Base-by-base conservation (phyloP, 2,888 invertebrate species). In the Stenichneumon culpator region DNA sequence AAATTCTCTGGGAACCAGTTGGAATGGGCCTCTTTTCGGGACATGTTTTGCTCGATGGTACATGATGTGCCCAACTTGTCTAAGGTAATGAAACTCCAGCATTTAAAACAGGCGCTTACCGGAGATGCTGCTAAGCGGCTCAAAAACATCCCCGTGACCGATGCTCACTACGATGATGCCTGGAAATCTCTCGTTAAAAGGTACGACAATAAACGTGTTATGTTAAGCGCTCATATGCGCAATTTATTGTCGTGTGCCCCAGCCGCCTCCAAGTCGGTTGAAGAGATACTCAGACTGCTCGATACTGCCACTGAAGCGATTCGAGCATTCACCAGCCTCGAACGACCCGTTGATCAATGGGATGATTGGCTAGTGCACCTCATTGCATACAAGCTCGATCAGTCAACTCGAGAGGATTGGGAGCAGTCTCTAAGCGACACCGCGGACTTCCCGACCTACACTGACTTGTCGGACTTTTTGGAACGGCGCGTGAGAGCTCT, bases 1-100 rank as follows among this genome's bases (percentile, higher is more conserved):
- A 50, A 72, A 22, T 72, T 72, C n/a, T 72, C 72, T 5, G 72
- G 72, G n/a, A 28, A 72, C 57, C 72, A 72, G n/a, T 6, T 28
- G 7, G 28, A 72, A 16, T 72, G 72, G 28, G 72, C 52, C 5
- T 52, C 72, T 0, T 72, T 72, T 22, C 50, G 57, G 25, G 72
- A 52, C 32, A 72, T 72, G 72, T 72, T 72, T 19, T 16, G 52
- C 7, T 52, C 28, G n/a, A n/a, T 52, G 47, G 72, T 72, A 36
- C 72, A 52, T 36, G 72, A 70, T 3, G 73, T 54, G 3, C 54
- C 73, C 3, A 47, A 36, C 9, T 19, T 73, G 2, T 19, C 54
- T 3, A 54, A 54, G 14, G 54, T 73, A 1, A 52, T 73, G 28
- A 73, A 54, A 54, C 25, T 54, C 4, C 73, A 73, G 19, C 47